These are phyloP conservation scores for Pasiphila rectangulata DNA, from an alignment of 2,888 invertebrate genomes.

Conservation along the genomic window DNA sequence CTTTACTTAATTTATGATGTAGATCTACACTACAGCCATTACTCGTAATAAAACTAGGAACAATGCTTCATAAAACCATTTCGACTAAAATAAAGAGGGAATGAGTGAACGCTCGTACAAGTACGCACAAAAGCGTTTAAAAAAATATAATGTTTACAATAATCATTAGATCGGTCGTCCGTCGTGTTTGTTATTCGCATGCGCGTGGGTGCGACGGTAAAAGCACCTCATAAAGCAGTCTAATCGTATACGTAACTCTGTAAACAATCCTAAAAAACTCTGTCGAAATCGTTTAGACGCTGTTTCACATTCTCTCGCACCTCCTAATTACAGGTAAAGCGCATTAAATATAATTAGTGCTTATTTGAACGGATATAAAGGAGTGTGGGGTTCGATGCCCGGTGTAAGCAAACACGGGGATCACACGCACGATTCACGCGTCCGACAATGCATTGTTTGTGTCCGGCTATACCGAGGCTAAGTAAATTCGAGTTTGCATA, in stretches of 20 bases:
- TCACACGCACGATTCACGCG: conserved; percentile 52
- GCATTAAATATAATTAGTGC: conserved; percentile 75
- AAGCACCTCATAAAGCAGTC: conserved; percentile 65
- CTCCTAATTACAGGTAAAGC: conserved; percentile 77
- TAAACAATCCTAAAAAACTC: conserved; percentile 61
- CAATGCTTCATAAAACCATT: conserved; percentile 33
- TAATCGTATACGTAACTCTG: conserved; percentile 56
- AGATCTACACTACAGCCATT: conserved; percentile 1
- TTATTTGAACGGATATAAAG: conserved; percentile 69
- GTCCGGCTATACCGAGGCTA: conserved; percentile 48
- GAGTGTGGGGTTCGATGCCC: conserved; percentile 62
- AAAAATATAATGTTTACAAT: conserved; percentile 59
- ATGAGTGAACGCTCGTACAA: conserved; percentile 26
- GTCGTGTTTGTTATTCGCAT: conserved; percentile 62
- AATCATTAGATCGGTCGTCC: conserved; percentile 55
- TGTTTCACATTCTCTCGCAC: conserved; percentile 73
- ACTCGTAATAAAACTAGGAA: conserved; percentile 23
- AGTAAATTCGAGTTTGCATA: conserved; percentile 48
- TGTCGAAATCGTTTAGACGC: conserved; percentile 63
- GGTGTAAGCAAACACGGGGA: conserved; percentile 48
- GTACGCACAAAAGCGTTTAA: conserved; percentile 41
- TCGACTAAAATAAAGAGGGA: conserved; percentile 28
- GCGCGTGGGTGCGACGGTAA: conserved; percentile 55
- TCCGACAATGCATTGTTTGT: conserved; percentile 58
- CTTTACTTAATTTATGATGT: not conserved